Evolutionary conservation across 2,113 vertebrate species (phyloP).

Genomic region (Elephantulus edwardii): DNA sequence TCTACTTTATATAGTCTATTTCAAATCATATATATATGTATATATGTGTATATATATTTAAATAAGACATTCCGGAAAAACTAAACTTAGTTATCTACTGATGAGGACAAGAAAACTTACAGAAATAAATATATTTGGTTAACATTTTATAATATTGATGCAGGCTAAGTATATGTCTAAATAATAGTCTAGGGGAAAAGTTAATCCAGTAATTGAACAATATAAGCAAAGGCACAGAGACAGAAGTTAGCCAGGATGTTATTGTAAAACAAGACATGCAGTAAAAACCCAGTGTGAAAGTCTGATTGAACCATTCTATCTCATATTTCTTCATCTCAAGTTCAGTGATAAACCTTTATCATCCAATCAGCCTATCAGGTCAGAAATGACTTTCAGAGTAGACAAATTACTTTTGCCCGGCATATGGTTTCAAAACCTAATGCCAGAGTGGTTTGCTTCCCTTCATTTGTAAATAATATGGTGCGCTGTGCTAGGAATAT

Average conservation of each 20-base stretch:
- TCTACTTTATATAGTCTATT: no score
- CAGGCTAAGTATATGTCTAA: not conserved
- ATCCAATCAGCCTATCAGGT: constrained; percentile 5
- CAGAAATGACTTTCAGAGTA: constrained; percentile 38
- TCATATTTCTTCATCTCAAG: not conserved
- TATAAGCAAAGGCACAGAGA: not conserved
- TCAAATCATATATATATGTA: no score
- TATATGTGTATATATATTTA: not conserved
- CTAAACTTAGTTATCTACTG: not conserved
- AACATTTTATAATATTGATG: not conserved
- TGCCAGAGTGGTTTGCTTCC: not conserved
- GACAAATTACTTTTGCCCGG: constrained; percentile 31
- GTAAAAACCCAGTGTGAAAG: not conserved
- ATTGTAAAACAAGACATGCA: no score
- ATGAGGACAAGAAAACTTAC: not conserved
- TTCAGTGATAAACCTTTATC: constrained; percentile 38
- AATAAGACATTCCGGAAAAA: not conserved
- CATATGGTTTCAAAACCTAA: constrained; percentile 20
- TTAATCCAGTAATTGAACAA: not conserved
- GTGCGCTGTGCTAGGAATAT: constrained; percentile 30
- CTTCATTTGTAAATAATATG: constrained; percentile 60
- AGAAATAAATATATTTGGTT: not conserved
- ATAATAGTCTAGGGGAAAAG: not conserved
- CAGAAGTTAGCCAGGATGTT: not conserved
- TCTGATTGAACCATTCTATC: not conserved